Evolutionary conservation across 2,888 invertebrate species (phyloP).

Genomic region (Cephus sareptanus): DNA sequence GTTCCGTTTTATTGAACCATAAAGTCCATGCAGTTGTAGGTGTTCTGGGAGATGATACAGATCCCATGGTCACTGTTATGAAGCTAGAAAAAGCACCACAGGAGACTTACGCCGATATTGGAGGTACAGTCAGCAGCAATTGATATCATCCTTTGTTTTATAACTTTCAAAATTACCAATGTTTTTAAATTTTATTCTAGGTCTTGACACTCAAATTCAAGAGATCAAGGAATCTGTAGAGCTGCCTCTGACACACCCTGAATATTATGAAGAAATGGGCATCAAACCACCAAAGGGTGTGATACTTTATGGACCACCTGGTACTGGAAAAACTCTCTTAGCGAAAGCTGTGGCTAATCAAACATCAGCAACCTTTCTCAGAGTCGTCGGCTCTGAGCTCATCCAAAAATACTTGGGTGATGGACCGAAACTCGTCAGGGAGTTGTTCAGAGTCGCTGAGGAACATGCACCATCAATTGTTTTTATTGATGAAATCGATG

Average conservation of each 20-base stretch:
- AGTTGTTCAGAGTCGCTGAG: constrained; percentile 98
- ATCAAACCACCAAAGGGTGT: constrained; percentile 99
- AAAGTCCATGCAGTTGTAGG: constrained; percentile 99
- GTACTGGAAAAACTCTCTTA: constrained; percentile 97
- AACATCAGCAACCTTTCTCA: constrained; percentile 97
- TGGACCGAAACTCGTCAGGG: constrained; percentile 97
- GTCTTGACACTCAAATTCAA: constrained; percentile 96
- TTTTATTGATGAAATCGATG: constrained; percentile 99
- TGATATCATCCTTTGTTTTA: not conserved
- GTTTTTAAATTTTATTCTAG: constrained; percentile 36
- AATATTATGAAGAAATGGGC: constrained; percentile 99
- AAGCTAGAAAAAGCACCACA: constrained; percentile 99
- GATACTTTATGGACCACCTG: constrained; percentile 97
- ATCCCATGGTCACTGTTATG: constrained; percentile 99
- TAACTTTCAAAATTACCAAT: not conserved
- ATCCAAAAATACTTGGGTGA: constrained; percentile 99
- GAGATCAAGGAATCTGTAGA: constrained; percentile 99
- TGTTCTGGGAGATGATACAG: constrained; percentile 97
- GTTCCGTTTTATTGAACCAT: constrained; percentile 97
- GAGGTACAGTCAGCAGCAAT: constrained; percentile 68
- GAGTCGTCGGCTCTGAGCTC: constrained; percentile 99
- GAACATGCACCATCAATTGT: constrained; percentile 99
- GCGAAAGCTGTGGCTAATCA: constrained; percentile 99
- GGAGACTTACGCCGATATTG: constrained; percentile 99
- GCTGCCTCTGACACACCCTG: constrained; percentile 97